Evolutionary conservation across 2,888 invertebrate species (phyloP).

Genomic region (Noctua comes): DNA sequence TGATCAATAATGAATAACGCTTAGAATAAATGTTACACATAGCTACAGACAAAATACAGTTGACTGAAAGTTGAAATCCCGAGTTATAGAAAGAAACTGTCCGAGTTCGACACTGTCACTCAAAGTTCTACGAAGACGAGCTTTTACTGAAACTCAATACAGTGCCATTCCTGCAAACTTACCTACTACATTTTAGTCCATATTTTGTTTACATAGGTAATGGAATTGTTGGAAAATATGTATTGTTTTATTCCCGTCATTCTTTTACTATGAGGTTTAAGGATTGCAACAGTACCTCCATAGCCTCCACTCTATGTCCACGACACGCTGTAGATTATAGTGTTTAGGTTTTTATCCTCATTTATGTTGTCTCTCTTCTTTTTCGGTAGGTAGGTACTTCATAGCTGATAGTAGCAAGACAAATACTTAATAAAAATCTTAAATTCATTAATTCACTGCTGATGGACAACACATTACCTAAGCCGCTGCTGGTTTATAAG

Average conservation of each 20-base stretch:
- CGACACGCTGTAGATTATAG: background rate
- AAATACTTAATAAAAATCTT: background rate
- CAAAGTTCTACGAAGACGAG: background rate
- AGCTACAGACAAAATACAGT: background rate
- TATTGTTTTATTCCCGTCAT: slow-evolving; percentile 2
- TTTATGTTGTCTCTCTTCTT: background rate
- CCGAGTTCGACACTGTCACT: background rate
- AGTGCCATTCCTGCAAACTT: background rate
- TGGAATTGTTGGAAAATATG: slow-evolving; percentile 7
- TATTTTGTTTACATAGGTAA: background rate
- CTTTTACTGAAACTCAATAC: background rate
- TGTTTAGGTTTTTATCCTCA: background rate
- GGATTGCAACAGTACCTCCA: background rate
- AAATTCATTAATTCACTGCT: background rate
- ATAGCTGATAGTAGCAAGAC: background rate
- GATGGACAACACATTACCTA: background rate
- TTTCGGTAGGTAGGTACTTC: background rate
- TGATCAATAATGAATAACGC: slow-evolving; percentile 11
- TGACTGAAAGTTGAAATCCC: background rate
- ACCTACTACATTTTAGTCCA: background rate
- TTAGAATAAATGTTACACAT: slow-evolving; percentile 2
- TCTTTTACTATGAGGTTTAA: slow-evolving; percentile 3
- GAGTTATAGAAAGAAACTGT: background rate
- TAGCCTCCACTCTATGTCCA: background rate
- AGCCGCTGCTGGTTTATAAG: background rate